Base-by-base conservation (phyloP, 1,140 invertebrate species). In the Phthorimaea operculella region DNA sequence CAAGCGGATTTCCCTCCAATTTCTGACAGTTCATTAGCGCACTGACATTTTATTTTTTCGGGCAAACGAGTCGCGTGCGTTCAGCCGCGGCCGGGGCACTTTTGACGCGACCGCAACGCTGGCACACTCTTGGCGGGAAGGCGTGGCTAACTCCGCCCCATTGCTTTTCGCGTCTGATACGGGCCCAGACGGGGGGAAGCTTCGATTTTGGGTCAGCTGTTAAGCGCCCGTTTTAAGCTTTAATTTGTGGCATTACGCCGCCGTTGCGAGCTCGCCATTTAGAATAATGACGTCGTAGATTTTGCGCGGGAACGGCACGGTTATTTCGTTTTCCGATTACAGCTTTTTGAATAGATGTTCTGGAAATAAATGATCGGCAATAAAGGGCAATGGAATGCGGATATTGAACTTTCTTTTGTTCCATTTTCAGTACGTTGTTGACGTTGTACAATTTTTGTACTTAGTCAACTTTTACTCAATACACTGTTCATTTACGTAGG, bases 171-270 rank as follows among this genome's bases (percentile, higher is more conserved):
- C 65, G 56, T 76, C 75, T 72, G 71, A 74, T 66, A 60, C 60
- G 56, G 50, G 57, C 59, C 60, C 63, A 60, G 60, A 62, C 57
- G 61, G 70, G 71, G 74, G 72, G 73, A 66, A 63, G 68, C 62
- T 79, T 81, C 74, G 74, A 74, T 83, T 82, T 80, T 83, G 80
- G 79, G 80, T 82, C 80, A 82, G 80, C 80, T 80, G 79, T 83
- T 83, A 83, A 83, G 72, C 81, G 80, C 66, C 76, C 80, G 75
- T 79, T 84, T 84, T 84, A 84, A 84, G 80, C 80, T 84, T 84
- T 84, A 84, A 84, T 84, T 84, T 84, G 80, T 84, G 80, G 80
- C 75, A 83, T 80, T 74, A 76, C 70, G 47, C 33, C 18, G 76
- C 58, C 69, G 69, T 72, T 69, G 68, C 74, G 61, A 64, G 61